A percentile compares a stretch with the other conserved stretches of the same genome.
Conservation (phyloP, 2,888 invertebrate species). For the Drosophila picticornis region DNA sequence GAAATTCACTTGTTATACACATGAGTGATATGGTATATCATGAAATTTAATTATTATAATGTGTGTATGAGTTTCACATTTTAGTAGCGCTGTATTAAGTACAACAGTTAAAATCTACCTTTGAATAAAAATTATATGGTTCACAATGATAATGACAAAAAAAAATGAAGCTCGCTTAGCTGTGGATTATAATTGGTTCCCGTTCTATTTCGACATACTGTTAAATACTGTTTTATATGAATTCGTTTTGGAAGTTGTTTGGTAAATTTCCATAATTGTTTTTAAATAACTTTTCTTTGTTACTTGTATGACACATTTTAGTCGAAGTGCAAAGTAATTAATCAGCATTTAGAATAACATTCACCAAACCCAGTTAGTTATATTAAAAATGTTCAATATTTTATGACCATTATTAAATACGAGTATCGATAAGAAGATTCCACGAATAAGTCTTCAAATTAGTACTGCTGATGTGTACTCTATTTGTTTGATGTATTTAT, state of each 20-base stretch:
- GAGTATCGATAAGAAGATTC: not conserved
- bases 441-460: slow-evolving; percentile 10
- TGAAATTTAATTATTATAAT: slow-evolving; percentile 2
- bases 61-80: slow-evolving; percentile 12
- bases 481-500: slow-evolving; percentile 24
- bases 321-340: not conserved
- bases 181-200: not conserved
- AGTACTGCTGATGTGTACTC: slow-evolving; percentile 12
- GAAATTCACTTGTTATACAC: not conserved
- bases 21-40: slow-evolving; percentile 6
- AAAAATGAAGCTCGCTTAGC: not conserved
- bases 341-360: not conserved
- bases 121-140: not conserved
- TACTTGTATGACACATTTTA: not conserved
- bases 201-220: not conserved
- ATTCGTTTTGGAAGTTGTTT: not conserved
- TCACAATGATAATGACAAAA: not conserved
- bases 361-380: not conserved
- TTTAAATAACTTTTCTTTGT: not conserved
- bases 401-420: not conserved
- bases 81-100: not conserved
- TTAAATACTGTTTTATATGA: not conserved
- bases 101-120: not conserved
- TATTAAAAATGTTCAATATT: not conserved
- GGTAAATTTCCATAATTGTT: slow-evolving; percentile 11